A percentile compares a stretch with the other conserved stretches of the same genome.
Conservation (phyloP, 2,113 vertebrate genomes). For the Ammodytes dubius region DNA sequence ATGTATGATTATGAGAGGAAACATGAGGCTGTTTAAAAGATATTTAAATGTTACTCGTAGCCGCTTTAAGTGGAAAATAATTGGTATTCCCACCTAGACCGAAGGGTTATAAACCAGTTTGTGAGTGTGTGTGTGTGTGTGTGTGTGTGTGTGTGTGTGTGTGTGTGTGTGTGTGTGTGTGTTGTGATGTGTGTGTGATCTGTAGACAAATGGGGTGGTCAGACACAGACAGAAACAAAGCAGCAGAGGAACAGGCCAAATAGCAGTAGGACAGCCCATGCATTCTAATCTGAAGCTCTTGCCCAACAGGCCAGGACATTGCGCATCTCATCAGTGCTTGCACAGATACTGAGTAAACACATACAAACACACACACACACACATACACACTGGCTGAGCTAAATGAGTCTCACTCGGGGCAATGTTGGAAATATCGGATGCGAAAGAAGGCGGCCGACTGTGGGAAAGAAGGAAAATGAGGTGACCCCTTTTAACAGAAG, state of each 20-base stretch:
- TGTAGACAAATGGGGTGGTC: constrained; percentile 31
- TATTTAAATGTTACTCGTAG: too few relatives aligned
- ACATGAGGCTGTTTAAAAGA: too few relatives aligned
- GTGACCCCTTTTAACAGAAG: constrained; percentile 10
- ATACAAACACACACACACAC: not conserved
- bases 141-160: constrained; percentile 20
- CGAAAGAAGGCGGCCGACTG: constrained; percentile 1
- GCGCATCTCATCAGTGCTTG: constrained; percentile 46
- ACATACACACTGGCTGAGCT: not conserved
- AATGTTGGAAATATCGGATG: constrained; percentile 23
- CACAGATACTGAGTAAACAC: constrained; percentile 55
- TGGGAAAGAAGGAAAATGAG: constrained; percentile 12
- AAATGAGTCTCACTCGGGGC: constrained; percentile 13
- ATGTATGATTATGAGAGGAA: too few relatives aligned
- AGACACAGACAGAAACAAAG: constrained; percentile 59
- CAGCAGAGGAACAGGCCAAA: constrained; percentile 53
- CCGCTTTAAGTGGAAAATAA: not conserved
- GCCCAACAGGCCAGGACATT: constrained; percentile 46
- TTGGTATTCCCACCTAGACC: not conserved
- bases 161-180: constrained; percentile 29
- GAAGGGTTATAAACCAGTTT: constrained; percentile 23
- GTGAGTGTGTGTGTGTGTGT: not conserved
- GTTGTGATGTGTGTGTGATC: constrained; percentile 5
- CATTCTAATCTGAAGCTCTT: constrained; percentile 32
- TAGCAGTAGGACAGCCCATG: constrained; percentile 34